Percentiles rank a stretch among this genome's conserved stretches.
Conservation (phyloP, 2,113 vertebrate genomes). For the Ploceus nigricollis region DNA sequence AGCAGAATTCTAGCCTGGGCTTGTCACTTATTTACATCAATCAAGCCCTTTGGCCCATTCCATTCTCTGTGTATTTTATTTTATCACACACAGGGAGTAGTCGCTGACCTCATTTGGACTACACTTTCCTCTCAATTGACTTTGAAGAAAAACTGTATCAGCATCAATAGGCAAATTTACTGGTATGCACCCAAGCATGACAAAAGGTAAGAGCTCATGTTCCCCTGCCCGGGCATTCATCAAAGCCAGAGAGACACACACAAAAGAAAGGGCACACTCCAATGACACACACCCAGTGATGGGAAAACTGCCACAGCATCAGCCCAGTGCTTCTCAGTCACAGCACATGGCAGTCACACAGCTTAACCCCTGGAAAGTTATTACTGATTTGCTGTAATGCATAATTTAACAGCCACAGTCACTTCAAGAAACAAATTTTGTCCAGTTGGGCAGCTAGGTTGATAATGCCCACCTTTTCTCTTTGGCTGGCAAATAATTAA, state of each 20-base stretch:
- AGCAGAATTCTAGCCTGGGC: constrained; percentile 18
- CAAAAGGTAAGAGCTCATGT: constrained; percentile 54
- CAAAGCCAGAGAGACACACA: constrained; percentile 30
- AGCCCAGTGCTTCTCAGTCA: constrained; percentile 13
- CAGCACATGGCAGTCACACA: background rate
- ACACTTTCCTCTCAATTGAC: constrained; percentile 43
- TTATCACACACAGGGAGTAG: background rate
- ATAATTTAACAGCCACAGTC: background rate
- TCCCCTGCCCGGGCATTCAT: constrained; percentile 44
- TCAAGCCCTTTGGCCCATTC: background rate
- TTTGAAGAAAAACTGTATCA: constrained; percentile 62
- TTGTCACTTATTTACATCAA: constrained; percentile 43
- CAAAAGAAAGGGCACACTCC: constrained; percentile 52
- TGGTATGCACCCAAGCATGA: constrained; percentile 43
- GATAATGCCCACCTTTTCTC: background rate
- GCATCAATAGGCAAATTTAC: constrained; percentile 57
- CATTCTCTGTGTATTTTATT: constrained; percentile 39
- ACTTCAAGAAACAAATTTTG: background rate
- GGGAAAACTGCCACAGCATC: constrained; percentile 7
- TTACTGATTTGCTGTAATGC: background rate
- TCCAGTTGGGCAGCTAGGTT: background rate
- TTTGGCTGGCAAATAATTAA: background rate
- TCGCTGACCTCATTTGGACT: constrained; percentile 55
- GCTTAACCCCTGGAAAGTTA: background rate
- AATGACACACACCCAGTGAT: constrained; percentile 31